These are phyloP conservation scores for Gorsachius magnificus DNA, from an alignment of 2,797 vertebrate species.

Conservation along the genomic window DNA sequence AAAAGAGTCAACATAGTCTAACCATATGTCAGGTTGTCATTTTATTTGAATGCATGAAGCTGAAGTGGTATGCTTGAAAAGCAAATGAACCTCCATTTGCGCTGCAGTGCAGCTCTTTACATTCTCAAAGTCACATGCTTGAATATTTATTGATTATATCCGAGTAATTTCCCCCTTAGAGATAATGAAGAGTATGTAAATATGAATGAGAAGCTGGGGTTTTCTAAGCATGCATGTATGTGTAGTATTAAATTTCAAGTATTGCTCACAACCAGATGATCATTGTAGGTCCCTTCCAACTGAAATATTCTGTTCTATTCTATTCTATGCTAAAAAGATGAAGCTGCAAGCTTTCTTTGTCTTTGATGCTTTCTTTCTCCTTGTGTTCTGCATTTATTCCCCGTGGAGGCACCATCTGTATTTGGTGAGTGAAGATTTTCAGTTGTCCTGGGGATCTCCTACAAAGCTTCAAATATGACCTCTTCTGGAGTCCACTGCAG, in stretches of 20 bases:
- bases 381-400: background rate
- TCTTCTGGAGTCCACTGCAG: background rate
- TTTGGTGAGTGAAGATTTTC: background rate
- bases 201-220: background rate
- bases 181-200: background rate
- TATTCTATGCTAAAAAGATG: background rate
- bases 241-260: background rate
- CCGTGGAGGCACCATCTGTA: background rate
- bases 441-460: background rate
- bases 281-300: background rate
- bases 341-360: background rate
- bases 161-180: background rate
- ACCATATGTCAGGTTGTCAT: background rate
- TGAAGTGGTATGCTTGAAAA: background rate
- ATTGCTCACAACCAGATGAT: background rate
- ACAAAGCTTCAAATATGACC: background rate
- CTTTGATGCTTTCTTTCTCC: background rate
- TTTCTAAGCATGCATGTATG: background rate
- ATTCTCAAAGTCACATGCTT: background rate
- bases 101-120: background rate
- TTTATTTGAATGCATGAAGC: conserved; percentile 11
- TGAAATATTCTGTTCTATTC: background rate
- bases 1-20: background rate
- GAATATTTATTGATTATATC: background rate
- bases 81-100: background rate